Evolutionary conservation across 1,140 invertebrate species (phyloP).

Genomic region (Drosophila albomicans): DNA sequence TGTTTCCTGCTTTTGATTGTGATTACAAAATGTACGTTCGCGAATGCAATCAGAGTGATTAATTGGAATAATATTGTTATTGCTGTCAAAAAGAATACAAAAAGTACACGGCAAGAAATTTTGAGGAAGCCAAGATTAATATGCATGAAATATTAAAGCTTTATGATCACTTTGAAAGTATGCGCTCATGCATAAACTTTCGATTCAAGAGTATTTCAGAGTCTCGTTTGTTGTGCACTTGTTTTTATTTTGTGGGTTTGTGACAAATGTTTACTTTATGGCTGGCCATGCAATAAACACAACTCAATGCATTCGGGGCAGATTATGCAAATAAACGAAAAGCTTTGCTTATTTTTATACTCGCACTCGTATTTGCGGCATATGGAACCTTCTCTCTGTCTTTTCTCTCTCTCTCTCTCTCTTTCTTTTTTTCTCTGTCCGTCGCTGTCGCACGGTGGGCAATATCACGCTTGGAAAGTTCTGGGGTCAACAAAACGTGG

Average conservation of each 20-base stretch:
- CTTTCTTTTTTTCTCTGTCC: not conserved
- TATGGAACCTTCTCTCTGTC: slow-evolving; percentile 6
- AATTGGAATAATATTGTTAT: not conserved
- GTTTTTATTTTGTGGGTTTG: not conserved
- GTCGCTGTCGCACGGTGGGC: slow-evolving; percentile 4
- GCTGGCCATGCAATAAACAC: slow-evolving; percentile 37
- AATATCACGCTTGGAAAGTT: slow-evolving; percentile 74
- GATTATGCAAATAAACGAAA: slow-evolving; percentile 33
- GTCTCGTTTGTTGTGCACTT: slow-evolving; percentile 8
- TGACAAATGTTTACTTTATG: slow-evolving; percentile 39
- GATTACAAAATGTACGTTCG: not conserved
- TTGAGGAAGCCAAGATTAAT: not conserved
- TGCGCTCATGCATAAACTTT: not conserved
- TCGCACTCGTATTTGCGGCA: slow-evolving; percentile 14
- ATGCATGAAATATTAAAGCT: not conserved
- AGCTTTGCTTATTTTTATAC: slow-evolving; percentile 51
- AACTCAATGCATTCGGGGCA: slow-evolving; percentile 24
- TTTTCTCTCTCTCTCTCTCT: not conserved
- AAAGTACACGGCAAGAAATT: too few species aligned
- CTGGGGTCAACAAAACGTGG: slow-evolving; percentile 78
- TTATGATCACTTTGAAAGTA: not conserved
- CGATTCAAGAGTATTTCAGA: slow-evolving; percentile 3
- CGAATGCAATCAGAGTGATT: slow-evolving; percentile 1
- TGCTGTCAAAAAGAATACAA: not conserved
- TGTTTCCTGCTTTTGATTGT: slow-evolving; percentile 6